Conservation (phyloP, 2,888 invertebrate species). For the Acrobasis suavella region DNA sequence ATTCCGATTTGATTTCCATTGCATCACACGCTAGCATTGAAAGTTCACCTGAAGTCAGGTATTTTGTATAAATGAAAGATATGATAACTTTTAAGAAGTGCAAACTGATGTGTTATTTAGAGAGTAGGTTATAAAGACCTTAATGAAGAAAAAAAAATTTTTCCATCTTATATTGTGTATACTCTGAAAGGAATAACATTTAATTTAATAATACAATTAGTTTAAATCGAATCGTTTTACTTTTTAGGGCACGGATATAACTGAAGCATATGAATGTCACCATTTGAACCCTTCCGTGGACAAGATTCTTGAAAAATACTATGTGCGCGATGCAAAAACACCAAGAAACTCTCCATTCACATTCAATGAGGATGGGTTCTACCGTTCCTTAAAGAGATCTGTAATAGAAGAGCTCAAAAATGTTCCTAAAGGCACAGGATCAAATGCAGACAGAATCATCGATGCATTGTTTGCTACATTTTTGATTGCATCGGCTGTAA, state of each 20-base stretch:
- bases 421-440: conserved; percentile 57
- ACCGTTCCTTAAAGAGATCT: conserved; percentile 84
- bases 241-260: conserved; percentile 84
- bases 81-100: too few relatives aligned
- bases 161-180: too few relatives aligned
- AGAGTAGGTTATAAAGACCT: too few relatives aligned
- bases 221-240: not conserved
- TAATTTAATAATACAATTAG: too few relatives aligned
- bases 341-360: conserved; percentile 88
- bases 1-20: too few relatives aligned
- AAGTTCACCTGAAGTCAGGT: too few relatives aligned
- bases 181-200: too few relatives aligned
- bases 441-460: conserved; percentile 50
- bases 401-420: conserved; percentile 80
- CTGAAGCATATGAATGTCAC: conserved; percentile 83
- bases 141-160: too few relatives aligned
- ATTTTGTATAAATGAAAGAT: too few relatives aligned
- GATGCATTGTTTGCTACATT: conserved; percentile 64
- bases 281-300: conserved; percentile 80
- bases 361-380: conserved; percentile 89
- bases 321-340: conserved; percentile 83
- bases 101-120: too few relatives aligned
- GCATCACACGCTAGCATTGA: too few relatives aligned
- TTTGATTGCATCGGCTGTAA: conserved; percentile 53
- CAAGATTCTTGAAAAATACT: conserved; percentile 84